A percentile compares a stretch with the other conserved stretches of the same genome.
phyloP scores from a whole-genome alignment of 1,140 invertebrate species.

The Ceratina calcarata region DNA sequence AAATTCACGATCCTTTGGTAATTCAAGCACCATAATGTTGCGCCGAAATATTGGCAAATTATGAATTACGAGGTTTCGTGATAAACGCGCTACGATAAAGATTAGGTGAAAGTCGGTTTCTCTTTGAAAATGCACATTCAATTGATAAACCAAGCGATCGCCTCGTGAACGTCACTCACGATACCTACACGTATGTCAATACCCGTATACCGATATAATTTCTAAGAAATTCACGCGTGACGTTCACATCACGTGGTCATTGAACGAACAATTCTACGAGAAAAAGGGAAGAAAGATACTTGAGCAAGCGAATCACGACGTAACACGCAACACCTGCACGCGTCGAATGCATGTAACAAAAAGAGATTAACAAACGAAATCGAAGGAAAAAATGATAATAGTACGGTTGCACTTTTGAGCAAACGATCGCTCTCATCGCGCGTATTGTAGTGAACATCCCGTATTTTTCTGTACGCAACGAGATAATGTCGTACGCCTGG shows the following conservation, averaged over 20 bases:
- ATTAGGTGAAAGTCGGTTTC: background rate
- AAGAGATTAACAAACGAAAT: conserved; percentile 24
- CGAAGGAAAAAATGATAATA: conserved; percentile 41
- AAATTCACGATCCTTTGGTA: background rate
- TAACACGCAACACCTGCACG: conserved; percentile 26
- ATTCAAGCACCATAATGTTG: background rate
- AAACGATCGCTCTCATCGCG: conserved; percentile 62
- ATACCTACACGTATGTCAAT: conserved; percentile 32
- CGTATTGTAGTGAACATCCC: conserved; percentile 49
- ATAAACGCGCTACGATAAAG: background rate
- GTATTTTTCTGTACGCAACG: conserved; percentile 41
- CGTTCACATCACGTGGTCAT: conserved; percentile 11
- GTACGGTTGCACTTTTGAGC: conserved; percentile 70
- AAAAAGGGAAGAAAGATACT: background rate
- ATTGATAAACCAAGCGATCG: background rate
- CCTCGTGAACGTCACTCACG: conserved; percentile 27
- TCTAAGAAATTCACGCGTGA: conserved; percentile 37
- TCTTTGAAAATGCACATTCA: too few species aligned
- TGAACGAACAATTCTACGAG: background rate
- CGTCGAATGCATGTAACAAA: conserved; percentile 29
- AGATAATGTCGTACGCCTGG: conserved; percentile 53
- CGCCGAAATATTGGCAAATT: background rate
- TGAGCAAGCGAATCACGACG: conserved; percentile 6
- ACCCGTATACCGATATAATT: conserved; percentile 50
- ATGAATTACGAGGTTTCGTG: background rate